phyloP scores from a whole-genome alignment of 2,113 vertebrate species.

The Centrocercus urophasianus region DNA sequence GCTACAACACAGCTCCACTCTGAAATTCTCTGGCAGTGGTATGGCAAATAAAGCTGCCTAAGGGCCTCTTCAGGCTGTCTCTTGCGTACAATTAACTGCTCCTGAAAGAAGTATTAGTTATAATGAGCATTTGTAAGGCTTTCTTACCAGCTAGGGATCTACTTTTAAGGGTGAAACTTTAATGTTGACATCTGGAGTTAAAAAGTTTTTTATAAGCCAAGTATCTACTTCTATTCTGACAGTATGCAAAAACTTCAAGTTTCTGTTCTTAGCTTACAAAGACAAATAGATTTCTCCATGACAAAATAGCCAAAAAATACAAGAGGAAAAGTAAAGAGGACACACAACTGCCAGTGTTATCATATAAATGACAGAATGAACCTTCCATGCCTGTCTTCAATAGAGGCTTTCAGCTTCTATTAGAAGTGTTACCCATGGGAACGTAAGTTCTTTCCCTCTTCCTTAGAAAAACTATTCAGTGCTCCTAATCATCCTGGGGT shows the following conservation, averaged over 20 bases:
- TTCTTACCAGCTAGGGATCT: neutral
- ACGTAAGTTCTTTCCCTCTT: neutral
- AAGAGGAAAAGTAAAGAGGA: neutral
- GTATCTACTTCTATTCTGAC: neutral
- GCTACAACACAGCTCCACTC: neutral
- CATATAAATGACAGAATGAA: neutral
- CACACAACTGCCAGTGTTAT: neutral
- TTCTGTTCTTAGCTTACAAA: neutral
- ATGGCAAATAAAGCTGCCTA: neutral
- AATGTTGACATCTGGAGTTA: neutral
- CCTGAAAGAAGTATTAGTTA: neutral
- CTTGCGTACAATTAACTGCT: neutral
- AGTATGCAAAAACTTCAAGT: neutral
- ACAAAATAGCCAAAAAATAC: neutral
- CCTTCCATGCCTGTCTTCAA: neutral
- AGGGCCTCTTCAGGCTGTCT: neutral
- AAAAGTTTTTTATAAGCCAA: conserved; percentile 5
- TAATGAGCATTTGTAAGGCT: neutral
- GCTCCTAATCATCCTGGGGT: neutral
- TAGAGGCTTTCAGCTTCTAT: neutral
- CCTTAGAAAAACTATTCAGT: neutral
- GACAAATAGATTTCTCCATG: neutral
- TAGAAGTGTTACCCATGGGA: neutral
- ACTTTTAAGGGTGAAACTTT: neutral
- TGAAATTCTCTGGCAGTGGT: neutral